Evolutionary conservation across 2,113 vertebrate species (phyloP).

Genomic region (Corythaeola cristata): DNA sequence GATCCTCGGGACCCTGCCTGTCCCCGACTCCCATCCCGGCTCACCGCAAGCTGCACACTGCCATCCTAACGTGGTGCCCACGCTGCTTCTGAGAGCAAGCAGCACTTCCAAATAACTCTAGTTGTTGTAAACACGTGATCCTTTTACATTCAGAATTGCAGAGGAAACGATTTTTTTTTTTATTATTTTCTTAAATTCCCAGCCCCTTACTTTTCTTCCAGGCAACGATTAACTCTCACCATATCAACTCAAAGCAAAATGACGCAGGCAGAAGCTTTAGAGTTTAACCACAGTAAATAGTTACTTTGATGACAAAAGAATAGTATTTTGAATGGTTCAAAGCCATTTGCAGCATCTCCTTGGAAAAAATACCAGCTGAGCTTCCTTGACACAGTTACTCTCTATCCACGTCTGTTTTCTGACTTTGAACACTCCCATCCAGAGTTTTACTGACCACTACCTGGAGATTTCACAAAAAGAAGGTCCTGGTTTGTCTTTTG

Average conservation of each 20-base stretch:
- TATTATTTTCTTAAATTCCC: not conserved
- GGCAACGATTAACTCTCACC: not conserved
- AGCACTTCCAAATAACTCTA: constrained; percentile 21
- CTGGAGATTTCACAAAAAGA: not conserved
- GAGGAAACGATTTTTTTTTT: not conserved
- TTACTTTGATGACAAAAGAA: not conserved
- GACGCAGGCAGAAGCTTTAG: not conserved
- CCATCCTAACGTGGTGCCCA: constrained; percentile 13
- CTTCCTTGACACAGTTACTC: not conserved
- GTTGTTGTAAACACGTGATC: constrained; percentile 26
- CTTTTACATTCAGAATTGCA: constrained; percentile 34
- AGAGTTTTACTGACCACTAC: not conserved
- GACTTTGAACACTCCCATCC: not conserved
- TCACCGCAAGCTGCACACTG: not conserved
- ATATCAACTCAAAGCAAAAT: not conserved
- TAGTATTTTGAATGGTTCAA: not conserved
- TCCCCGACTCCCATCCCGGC: not conserved
- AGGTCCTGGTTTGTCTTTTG: not conserved
- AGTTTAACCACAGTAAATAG: not conserved
- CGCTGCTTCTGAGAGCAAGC: not conserved
- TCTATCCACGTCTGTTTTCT: not conserved
- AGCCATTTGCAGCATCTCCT: not conserved
- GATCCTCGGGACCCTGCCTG: constrained; percentile 37
- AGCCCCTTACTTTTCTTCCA: not conserved
- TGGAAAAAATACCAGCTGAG: not conserved